These are phyloP conservation scores for Idaea dimidiata DNA, from an alignment of 2,888 invertebrate genomes.

Conservation along the genomic window DNA sequence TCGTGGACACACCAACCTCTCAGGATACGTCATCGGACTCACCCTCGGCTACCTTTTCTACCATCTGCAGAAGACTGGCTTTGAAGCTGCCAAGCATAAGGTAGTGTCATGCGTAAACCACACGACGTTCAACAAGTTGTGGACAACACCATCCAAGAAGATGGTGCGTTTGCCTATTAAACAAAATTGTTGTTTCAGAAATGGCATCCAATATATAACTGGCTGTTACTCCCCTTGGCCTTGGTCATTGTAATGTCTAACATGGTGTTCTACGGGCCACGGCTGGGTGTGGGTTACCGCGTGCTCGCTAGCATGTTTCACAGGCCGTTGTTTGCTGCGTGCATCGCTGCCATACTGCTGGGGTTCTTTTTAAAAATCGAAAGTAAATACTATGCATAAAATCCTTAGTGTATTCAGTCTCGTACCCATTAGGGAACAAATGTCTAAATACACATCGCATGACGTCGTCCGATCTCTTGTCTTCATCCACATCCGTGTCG, in stretches of 20 bases:
- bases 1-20: conserved; percentile 50
- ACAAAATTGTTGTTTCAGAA: conserved; percentile 34
- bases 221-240: conserved; percentile 31
- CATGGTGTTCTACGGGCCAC: conserved; percentile 39
- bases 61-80: conserved; percentile 35
- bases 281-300: conserved; percentile 24
- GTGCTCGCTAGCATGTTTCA: conserved; percentile 32
- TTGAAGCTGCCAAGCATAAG: conserved; percentile 31
- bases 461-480: too few relatives aligned
- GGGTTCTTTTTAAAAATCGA: conserved; percentile 43
- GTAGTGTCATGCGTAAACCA: conserved; percentile 25
- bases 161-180: background rate
- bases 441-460: too few relatives aligned
- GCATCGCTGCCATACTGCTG: conserved; percentile 24
- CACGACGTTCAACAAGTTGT: too few relatives aligned
- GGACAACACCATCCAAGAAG: background rate
- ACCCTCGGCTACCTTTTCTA: conserved; percentile 43
- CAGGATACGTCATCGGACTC: conserved; percentile 46
- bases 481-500: too few relatives aligned
- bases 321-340: conserved; percentile 38
- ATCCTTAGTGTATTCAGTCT: too few relatives aligned
- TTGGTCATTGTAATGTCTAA: conserved; percentile 25
- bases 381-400: conserved; percentile 37
- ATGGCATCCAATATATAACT: conserved; percentile 38
- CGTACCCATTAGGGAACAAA: too few relatives aligned